A percentile compares a stretch with the other conserved stretches of the same genome.
These are phyloP conservation scores for Lontra canadensis DNA, from an alignment of 2,113 vertebrate species.

Conservation along the genomic window DNA sequence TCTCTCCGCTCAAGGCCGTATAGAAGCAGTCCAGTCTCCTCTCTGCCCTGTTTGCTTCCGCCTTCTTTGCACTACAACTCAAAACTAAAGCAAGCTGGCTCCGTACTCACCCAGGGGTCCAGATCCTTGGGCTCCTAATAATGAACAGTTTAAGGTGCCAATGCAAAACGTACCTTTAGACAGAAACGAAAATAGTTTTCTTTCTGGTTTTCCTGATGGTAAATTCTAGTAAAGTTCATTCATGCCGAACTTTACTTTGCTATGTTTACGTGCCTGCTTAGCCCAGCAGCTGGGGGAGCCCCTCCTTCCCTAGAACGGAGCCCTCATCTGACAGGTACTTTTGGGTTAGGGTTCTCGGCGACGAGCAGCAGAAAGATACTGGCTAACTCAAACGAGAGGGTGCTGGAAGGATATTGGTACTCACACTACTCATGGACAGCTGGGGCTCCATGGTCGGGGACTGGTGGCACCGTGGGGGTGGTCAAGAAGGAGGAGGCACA, in stretches of 20 bases:
- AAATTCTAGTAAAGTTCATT: background rate
- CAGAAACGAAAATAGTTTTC: background rate
- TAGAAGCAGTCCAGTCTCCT: background rate
- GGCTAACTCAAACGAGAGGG: background rate
- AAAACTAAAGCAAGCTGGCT: background rate
- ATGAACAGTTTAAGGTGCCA: background rate
- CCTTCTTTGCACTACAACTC: background rate
- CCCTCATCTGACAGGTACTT: background rate
- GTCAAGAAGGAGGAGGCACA: background rate
- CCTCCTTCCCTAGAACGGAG: background rate
- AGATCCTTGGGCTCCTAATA: background rate
- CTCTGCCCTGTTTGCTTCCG: background rate
- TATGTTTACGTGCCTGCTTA: background rate
- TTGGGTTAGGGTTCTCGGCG: background rate
- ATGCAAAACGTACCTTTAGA: background rate
- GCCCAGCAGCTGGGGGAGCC: background rate
- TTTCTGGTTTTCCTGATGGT: background rate
- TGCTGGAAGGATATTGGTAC: background rate
- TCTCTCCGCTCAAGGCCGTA: background rate
- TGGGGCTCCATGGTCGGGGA: background rate
- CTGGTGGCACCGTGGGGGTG: background rate
- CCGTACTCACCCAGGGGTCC: background rate
- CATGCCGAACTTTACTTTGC: background rate
- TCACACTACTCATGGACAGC: background rate
- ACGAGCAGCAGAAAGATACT: background rate